Base-by-base conservation (phyloP, 2,888 invertebrate genomes). In the Drosophila parthenogenetica region DNA sequence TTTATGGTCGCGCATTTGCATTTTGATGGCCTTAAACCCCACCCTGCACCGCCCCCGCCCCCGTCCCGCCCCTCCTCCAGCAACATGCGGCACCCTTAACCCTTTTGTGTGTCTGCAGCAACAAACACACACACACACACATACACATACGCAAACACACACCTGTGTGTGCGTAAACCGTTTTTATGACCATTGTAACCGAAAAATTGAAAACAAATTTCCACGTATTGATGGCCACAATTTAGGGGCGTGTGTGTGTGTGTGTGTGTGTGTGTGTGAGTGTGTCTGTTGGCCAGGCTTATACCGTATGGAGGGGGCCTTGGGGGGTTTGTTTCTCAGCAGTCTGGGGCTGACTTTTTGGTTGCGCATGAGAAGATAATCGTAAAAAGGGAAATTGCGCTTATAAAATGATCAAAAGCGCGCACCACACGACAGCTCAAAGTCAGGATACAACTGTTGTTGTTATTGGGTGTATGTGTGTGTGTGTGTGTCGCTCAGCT, bases 1-100 rank as follows among this genome's bases (percentile, higher is more conserved):
- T 87, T 86, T 86, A 88, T 86, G 81, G 78, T 76, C 73, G 77
- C 87, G 77, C 86, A 90, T 90, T 90, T 90, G 89, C 89, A 90
- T 86, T 82, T 89, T 83, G 78, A 79, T 81, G 83, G 82, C 19
- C 73, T 79, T 35, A 35, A 67, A 61, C 61, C 58, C 58, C 58
- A 60, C 54, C 39, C 57, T 11, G 35, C 3, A 29, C 42, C n/a
- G 5, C 19, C 14, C n/a, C 1, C 16, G 40, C 29, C 16, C 11
- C 22, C n/a, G n/a, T n/a, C n/a, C 42, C 42, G 7, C 42, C 48
- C 48, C 25, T 29, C 10, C 17, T 10, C 39, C 32, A 14, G 19
- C 55, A 40, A 40, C 35, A 22, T 22, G 42, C 29, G 45, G 25
- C 53, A 55, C 58, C 59, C 69, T 69, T 69, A 80, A 79, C 83